phyloP scores from a whole-genome alignment of 2,888 invertebrate species.

The Tenthredo notha region DNA sequence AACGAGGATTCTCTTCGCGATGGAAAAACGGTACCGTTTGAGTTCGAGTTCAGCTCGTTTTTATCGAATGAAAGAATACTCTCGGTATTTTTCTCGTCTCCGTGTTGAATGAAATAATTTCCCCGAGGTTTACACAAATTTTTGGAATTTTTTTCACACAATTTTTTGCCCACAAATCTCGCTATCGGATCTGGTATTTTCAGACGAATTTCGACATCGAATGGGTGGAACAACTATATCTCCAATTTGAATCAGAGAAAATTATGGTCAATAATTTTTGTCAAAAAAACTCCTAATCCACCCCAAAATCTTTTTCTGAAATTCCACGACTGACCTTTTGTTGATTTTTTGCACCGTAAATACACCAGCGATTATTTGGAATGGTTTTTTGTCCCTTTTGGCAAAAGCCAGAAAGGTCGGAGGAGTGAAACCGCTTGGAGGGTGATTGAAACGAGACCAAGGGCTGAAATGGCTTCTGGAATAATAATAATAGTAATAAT shows the following conservation, averaged over 20 bases:
- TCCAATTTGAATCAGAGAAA: background rate
- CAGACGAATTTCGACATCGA: background rate
- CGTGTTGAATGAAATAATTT: background rate
- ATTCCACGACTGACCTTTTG: background rate
- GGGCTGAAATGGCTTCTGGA: constrained; percentile 9
- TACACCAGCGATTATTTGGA: background rate
- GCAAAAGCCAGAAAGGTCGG: background rate
- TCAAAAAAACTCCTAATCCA: background rate
- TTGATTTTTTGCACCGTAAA: background rate
- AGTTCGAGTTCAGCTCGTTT: background rate
- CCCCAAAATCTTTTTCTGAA: background rate
- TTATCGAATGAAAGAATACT: background rate
- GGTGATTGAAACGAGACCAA: constrained; percentile 20
- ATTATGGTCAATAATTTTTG: background rate
- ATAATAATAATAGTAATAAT: background rate
- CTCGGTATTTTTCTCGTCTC: background rate
- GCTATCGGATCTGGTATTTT: background rate
- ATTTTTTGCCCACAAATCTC: background rate
- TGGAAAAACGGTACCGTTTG: background rate
- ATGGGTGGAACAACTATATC: background rate
- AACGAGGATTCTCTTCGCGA: background rate
- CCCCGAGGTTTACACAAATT: background rate
- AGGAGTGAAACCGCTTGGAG: background rate
- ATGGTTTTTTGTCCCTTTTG: background rate
- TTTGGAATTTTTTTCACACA: background rate